Evolutionary conservation across 2,888 invertebrate genomes (phyloP).

Genomic region (Cephus nigrinus): DNA sequence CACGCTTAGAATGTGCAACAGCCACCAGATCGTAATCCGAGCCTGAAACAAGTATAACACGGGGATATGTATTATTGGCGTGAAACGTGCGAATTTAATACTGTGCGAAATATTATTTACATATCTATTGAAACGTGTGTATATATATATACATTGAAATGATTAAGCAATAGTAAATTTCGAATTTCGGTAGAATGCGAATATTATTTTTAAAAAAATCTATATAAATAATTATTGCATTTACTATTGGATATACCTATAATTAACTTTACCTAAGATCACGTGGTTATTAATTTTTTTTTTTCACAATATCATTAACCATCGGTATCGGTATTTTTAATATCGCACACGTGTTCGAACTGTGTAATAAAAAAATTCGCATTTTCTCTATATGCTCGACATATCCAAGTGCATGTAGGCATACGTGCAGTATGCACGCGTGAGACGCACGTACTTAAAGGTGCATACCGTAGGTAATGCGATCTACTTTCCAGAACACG

Average conservation of each 20-base stretch:
- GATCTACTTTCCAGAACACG: constrained; percentile 18
- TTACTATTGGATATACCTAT: no score
- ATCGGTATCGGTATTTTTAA: not conserved
- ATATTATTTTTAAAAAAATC: no score
- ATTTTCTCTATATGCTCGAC: not conserved
- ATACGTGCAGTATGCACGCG: not conserved
- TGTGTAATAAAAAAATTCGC: not conserved
- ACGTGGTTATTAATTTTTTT: no score
- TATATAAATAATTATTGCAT: no score
- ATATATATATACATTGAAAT: no score
- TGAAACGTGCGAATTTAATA: not conserved
- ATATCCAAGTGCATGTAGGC: not conserved
- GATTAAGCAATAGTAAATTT: no score
- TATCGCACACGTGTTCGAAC: no score
- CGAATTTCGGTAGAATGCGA: no score
- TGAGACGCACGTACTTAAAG: not conserved
- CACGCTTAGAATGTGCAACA: constrained; percentile 49
- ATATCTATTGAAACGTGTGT: no score
- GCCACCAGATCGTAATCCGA: constrained; percentile 42
- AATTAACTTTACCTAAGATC: no score
- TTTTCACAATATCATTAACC: no score
- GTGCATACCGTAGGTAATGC: constrained; percentile 20
- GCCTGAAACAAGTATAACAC: constrained; percentile 47
- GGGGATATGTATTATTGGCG: not conserved
- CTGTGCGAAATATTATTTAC: no score